A percentile compares a stretch with the other conserved stretches of the same genome.
Conservation (phyloP, 2,797 vertebrate genomes). For the Acanthurus tractus region DNA sequence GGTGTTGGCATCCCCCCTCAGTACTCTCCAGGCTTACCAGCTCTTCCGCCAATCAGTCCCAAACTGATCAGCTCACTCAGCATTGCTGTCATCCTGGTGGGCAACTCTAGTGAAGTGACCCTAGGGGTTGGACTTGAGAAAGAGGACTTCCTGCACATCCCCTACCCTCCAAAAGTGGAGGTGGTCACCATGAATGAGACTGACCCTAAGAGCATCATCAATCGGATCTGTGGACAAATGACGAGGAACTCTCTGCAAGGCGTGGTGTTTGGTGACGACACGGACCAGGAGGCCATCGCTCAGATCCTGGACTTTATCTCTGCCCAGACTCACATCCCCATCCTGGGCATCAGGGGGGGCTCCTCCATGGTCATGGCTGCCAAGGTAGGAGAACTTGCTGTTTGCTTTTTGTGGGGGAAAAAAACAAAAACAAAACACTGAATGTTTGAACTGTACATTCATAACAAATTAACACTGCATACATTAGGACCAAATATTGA, state of each 20-base stretch:
- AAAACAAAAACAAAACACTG: too few relatives aligned
- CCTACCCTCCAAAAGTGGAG: constrained; percentile 95
- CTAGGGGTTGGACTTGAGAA: constrained; percentile 96
- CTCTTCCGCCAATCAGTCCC: constrained; percentile 80
- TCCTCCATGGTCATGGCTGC: constrained; percentile 99
- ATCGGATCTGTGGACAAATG: constrained; percentile 96
- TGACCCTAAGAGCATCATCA: constrained; percentile 98
- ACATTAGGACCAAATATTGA: not conserved
- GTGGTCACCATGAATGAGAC: constrained; percentile 99
- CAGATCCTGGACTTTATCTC: constrained; percentile 99
- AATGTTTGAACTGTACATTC: not conserved
- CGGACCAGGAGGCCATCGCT: constrained; percentile 98
- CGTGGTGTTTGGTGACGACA: constrained; percentile 97
- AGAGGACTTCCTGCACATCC: constrained; percentile 98
- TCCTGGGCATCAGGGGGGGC: constrained; percentile 97
- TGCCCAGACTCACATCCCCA: constrained; percentile 97
- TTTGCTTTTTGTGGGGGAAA: too few relatives aligned
- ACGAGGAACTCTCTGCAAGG: constrained; percentile 95
- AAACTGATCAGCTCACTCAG: constrained; percentile 93
- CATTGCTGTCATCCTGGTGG: constrained; percentile 96
- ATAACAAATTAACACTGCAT: not conserved
- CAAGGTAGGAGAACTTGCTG: constrained; percentile 88
- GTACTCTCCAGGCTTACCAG: constrained; percentile 82
- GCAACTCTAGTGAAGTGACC: constrained; percentile 96
- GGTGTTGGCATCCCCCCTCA: constrained; percentile 82